Evolutionary conservation across 2,797 vertebrate species (phyloP).

Genomic region (Eremophila alpestris): DNA sequence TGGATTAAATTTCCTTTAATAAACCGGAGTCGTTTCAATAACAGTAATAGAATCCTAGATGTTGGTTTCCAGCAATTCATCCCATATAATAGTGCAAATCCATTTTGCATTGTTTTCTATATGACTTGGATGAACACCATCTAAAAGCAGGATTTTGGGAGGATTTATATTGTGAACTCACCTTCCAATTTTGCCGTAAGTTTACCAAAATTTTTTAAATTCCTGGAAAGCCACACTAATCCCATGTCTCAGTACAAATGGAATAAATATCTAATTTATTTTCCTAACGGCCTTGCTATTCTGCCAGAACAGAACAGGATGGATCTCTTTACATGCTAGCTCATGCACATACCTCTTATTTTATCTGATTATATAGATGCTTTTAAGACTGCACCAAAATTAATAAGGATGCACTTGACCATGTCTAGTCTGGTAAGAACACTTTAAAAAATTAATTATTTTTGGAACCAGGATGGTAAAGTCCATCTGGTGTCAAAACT

Average conservation of each 20-base stretch:
- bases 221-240: not conserved
- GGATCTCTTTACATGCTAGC: not conserved
- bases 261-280: not conserved
- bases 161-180: not conserved
- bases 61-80: not conserved
- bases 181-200: not conserved
- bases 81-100: not conserved
- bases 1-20: conserved; percentile 2
- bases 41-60: not conserved
- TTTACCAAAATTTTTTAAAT: not conserved
- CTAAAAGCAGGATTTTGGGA: not conserved
- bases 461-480: not conserved
- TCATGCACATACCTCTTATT: not conserved
- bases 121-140: not conserved
- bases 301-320: not conserved
- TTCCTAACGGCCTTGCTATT: not conserved
- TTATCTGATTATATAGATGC: not conserved
- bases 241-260: not conserved
- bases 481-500: not conserved
- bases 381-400: not conserved
- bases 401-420: not conserved
- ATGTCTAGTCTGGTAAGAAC: not conserved
- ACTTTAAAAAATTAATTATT: not conserved
- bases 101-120: not conserved
- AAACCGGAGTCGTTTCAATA: not conserved